phyloP scores from a whole-genome alignment of 2,888 invertebrate species.

The Tyria jacobaeae region DNA sequence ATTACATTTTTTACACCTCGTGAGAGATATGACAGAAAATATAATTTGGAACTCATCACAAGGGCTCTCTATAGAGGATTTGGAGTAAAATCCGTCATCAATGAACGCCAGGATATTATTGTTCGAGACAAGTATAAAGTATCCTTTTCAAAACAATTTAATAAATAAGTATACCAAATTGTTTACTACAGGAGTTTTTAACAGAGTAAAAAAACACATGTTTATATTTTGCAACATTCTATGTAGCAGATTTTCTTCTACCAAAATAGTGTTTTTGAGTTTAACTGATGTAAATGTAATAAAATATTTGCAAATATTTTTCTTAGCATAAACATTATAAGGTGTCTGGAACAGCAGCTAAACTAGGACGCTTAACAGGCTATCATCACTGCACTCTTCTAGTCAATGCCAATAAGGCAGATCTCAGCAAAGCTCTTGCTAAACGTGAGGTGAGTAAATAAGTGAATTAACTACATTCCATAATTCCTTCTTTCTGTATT shows the following conservation, averaged over 20 bases:
- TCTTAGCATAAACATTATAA: conserved; percentile 70
- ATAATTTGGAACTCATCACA: conserved; percentile 95
- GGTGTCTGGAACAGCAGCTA: conserved; percentile 98
- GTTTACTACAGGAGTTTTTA: not conserved
- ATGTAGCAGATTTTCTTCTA: not conserved
- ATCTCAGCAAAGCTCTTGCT: conserved; percentile 90
- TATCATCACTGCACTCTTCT: conserved; percentile 99
- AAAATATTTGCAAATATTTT: conserved; percentile 35
- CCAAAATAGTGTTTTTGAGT: not conserved
- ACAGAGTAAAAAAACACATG: no score
- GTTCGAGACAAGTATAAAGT: conserved; percentile 92
- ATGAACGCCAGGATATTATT: conserved; percentile 94
- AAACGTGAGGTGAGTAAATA: conserved; percentile 89
- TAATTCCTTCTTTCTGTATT: not conserved
- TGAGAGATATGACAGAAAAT: conserved; percentile 93
- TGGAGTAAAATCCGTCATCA: conserved; percentile 91
- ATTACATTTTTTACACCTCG: conserved; percentile 96
- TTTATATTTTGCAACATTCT: not conserved
- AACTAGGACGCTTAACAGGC: conserved; percentile 94
- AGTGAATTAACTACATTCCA: conserved; percentile 18
- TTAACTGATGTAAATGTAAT: not conserved
- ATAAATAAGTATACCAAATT: not conserved
- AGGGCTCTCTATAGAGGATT: conserved; percentile 93
- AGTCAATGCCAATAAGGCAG: conserved; percentile 93
- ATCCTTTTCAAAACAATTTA: conserved; percentile 71